Conservation (phyloP, 2,797 vertebrate genomes). For the Chaenodraco wilsoni region DNA sequence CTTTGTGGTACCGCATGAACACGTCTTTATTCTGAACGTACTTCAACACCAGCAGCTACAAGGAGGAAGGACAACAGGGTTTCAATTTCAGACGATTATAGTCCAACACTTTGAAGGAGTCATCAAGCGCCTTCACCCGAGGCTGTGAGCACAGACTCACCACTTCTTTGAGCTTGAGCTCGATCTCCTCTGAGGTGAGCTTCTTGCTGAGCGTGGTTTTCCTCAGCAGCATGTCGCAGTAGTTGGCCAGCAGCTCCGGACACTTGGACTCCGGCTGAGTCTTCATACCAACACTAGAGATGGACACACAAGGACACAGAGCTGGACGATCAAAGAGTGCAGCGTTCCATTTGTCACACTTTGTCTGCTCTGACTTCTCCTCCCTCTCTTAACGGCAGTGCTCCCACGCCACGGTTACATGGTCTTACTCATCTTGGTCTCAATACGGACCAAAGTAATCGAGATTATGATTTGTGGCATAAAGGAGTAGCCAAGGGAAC, state of each 20-base stretch:
- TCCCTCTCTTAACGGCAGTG: too few species aligned
- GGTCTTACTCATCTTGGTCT: too few species aligned
- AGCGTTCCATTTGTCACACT: too few species aligned
- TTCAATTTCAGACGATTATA: too few species aligned
- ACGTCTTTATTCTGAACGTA: constrained; percentile 99
- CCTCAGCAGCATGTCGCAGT: constrained; percentile 98
- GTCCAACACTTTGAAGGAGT: neutral
- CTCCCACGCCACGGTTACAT: too few species aligned
- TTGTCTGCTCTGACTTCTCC: too few species aligned
- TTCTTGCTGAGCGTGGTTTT: constrained; percentile 99
- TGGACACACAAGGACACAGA: too few species aligned
- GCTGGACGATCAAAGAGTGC: too few species aligned
- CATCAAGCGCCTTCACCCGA: too few species aligned
- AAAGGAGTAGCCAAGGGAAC: neutral
- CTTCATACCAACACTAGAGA: constrained; percentile 92
- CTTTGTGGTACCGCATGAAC: constrained; percentile 99
- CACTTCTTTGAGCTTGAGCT: constrained; percentile 98
- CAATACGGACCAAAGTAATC: too few species aligned
- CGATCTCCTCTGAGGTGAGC: constrained; percentile 96
- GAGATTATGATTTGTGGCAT: too few species aligned
- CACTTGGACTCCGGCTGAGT: constrained; percentile 98
- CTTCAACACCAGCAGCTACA: constrained; percentile 80
- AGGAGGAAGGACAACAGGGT: neutral
- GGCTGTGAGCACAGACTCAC: constrained; percentile 74
- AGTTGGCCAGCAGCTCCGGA: constrained; percentile 97